A percentile compares a stretch with the other conserved stretches of the same genome.
These are phyloP conservation scores for Arbacia lixula DNA, from an alignment of 53 echinoderm and acorn worm genomes.

Conservation along the genomic window DNA sequence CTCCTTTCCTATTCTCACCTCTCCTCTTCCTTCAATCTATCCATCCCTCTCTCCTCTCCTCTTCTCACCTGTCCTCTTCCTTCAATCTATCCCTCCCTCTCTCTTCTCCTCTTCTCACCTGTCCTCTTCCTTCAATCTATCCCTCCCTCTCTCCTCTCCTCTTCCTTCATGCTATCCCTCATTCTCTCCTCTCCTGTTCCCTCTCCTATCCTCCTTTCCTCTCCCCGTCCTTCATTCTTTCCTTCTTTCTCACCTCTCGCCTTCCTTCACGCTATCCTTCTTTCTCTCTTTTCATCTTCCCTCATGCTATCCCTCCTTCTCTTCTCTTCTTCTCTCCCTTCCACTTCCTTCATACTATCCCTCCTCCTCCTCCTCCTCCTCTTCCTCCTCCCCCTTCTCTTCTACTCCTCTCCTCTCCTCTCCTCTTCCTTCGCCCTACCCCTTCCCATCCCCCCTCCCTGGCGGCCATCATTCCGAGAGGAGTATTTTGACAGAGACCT, in stretches of 20 bases:
- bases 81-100: too few relatives aligned
- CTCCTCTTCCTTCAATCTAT: background rate
- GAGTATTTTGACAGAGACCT: conserved; percentile 22
- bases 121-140: background rate
- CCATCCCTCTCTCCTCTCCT: background rate
- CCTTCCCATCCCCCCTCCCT: background rate
- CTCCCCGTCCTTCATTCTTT: background rate
- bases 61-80: background rate
- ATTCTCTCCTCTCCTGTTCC: background rate
- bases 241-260: background rate
- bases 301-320: background rate
- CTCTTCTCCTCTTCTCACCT: background rate
- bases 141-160: background rate
- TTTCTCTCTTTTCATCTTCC: too few relatives aligned
- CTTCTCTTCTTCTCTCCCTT: background rate
- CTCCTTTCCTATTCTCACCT: background rate
- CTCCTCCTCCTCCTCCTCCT: background rate
- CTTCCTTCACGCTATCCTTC: background rate
- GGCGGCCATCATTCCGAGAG: background rate
- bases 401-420: background rate
- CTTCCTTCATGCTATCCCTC: too few relatives aligned
- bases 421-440: background rate
- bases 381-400: background rate
- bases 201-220: background rate
- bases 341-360: background rate